phyloP scores from a whole-genome alignment of 2,888 invertebrate genomes.

The Pachycephus smyrnensis region DNA sequence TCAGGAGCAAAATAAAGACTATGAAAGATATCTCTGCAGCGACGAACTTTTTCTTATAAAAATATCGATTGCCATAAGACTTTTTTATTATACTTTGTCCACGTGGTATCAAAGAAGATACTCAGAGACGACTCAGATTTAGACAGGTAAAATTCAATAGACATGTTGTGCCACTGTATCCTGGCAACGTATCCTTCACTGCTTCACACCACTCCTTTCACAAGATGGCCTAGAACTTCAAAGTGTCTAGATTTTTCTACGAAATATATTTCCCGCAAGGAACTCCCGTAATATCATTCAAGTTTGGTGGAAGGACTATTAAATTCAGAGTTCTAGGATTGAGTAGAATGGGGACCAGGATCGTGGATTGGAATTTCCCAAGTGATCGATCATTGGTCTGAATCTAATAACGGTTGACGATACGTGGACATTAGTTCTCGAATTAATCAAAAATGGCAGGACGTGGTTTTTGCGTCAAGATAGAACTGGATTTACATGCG shows the following conservation, averaged over 20 bases:
- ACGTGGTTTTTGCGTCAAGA: conserved; percentile 59
- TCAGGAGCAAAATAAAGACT: not conserved
- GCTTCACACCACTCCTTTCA: conserved; percentile 1
- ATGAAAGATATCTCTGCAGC: not conserved
- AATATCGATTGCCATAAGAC: not conserved
- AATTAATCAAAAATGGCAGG: conserved; percentile 48
- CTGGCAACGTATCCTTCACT: conserved; percentile 39
- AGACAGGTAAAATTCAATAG: conserved; percentile 30
- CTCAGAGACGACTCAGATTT: not conserved
- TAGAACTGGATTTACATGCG: conserved; percentile 60
- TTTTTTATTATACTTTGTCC: not conserved
- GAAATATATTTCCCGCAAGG: not conserved
- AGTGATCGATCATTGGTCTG: conserved; percentile 11
- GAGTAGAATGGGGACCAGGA: conserved; percentile 14
- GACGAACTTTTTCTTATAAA: not conserved
- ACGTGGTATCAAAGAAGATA: not conserved
- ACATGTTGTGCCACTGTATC: conserved; percentile 45
- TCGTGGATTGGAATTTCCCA: conserved; percentile 3
- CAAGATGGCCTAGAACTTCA: conserved; percentile 31
- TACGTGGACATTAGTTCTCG: not conserved
- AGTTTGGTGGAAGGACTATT: not conserved
- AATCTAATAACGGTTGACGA: conserved; percentile 12
- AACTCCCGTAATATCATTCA: not conserved
- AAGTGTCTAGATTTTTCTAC: conserved; percentile 10
- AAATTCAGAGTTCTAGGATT: conserved; percentile 3